Percentiles rank a stretch among this genome's conserved stretches.
These are phyloP conservation scores for Abrostola triplasia DNA, from an alignment of 2,888 invertebrate genomes.

Conservation along the genomic window DNA sequence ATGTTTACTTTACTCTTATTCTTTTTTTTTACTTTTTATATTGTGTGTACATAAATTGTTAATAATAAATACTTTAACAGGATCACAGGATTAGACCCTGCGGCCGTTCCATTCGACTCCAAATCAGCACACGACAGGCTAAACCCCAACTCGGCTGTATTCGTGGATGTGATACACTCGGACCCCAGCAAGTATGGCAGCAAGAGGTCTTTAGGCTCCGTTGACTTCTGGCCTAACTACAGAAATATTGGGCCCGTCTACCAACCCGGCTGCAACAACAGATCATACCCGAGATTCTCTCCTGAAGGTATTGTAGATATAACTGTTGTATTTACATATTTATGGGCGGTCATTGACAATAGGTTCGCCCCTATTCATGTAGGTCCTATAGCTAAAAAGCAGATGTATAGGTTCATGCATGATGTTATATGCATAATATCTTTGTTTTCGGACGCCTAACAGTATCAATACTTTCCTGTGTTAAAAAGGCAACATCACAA, in stretches of 20 bases:
- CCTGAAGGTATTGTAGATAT: constrained; percentile 63
- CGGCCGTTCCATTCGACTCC: constrained; percentile 70
- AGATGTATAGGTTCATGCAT: no score
- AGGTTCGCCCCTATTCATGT: no score
- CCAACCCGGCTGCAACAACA: constrained; percentile 75
- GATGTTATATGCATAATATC: no score
- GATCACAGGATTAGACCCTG: constrained; percentile 81
- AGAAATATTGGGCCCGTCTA: constrained; percentile 62
- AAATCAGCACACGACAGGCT: constrained; percentile 64
- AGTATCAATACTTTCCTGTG: no score
- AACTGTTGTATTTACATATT: no score
- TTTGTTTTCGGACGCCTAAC: no score
- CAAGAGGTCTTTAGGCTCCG: constrained; percentile 66
- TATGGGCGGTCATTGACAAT: no score
- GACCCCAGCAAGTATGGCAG: constrained; percentile 79
- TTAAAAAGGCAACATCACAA: no score
- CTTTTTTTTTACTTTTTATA: no score
- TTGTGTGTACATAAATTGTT: no score
- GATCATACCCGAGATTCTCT: constrained; percentile 65
- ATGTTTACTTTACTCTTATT: no score
- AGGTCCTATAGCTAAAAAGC: no score
- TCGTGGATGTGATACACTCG: constrained; percentile 75
- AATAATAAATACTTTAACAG: constrained; percentile 59
- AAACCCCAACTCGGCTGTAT: constrained; percentile 68
- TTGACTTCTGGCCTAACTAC: constrained; percentile 83